Percentiles rank a stretch among this genome's conserved stretches.
Evolutionary conservation across 2,888 invertebrate genomes (phyloP).

Genomic region (Lepidochrysops patricia): DNA sequence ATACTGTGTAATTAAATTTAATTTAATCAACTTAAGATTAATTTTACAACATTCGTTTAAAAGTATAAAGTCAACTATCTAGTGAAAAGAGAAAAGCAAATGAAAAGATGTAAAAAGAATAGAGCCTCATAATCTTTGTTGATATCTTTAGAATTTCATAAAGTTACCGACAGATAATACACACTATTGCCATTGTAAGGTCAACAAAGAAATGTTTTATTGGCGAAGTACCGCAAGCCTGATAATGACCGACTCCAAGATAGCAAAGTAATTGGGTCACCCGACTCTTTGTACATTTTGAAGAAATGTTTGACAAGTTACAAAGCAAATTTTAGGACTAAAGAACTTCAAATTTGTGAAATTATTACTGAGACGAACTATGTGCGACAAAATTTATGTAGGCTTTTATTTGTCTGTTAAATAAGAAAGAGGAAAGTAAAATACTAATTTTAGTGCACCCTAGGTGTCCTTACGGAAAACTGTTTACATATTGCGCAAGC

Average conservation of each 20-base stretch:
- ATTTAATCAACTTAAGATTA: neutral
- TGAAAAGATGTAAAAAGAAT: neutral
- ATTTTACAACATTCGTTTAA: neutral
- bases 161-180: conserved; percentile 7
- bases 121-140: neutral
- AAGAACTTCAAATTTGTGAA: neutral
- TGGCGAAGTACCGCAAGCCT: neutral
- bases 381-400: too few relatives aligned
- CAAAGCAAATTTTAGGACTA: neutral
- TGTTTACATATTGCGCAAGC: neutral
- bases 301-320: neutral
- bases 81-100: neutral
- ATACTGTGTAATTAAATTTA: neutral
- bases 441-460: too few relatives aligned
- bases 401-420: too few relatives aligned
- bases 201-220: conserved; percentile 8
- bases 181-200: conserved; percentile 2
- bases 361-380: neutral
- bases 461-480: neutral
- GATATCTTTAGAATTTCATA: neutral
- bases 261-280: conserved; percentile 3
- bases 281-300: neutral
- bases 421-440: too few relatives aligned
- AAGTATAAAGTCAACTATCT: neutral
- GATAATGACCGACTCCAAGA: neutral